Base-by-base conservation (phyloP, 2,113 vertebrate species). In the Orientallactaga bullata region DNA sequence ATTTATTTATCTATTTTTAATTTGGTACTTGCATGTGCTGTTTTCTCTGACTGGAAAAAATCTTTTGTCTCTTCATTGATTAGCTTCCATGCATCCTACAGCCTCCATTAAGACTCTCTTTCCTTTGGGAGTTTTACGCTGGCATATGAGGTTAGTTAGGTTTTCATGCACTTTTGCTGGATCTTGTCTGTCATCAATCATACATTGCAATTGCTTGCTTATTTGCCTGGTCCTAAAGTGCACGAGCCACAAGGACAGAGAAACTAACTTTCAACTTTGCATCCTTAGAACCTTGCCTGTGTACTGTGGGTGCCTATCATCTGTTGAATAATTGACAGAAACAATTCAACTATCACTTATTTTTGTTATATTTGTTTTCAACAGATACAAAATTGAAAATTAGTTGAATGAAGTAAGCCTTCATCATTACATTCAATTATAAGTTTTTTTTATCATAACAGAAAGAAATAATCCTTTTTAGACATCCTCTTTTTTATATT, bases 401-500 rank as follows among this genome's bases (percentile, higher is more conserved):
- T 72, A 66, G 30, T 90, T 76, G 60, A 92, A 90, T 80, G 66
- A 88, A 96, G 23, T 5, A 77, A 88, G 80, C 61, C 58, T 86
- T 32, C 23, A 63, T 91, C 26, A 66, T 93, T 77, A 72, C 81
- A 78, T 86, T 91, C 77, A 88, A 35, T 95, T 74, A 32, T 68
- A 69, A 47, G 35, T 17, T 73, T 58, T 76, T 90, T 95, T 94
- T 93, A 69, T 93, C 26, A n/a, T 13, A 4, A 76, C 35, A 83
- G 85, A 89, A 93, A 69, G 37, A 95, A 94, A 51, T 89, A 91
- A 92, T 91, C 76, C 77, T 61, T 94, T 88, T 89, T 28, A 85
- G 72, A 51, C 81, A 95, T 91, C 85, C 30, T 9, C 23, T 66
- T 35, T 66, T 92, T 95, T 66, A 24, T 92, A 86, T 92, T 90